phyloP scores from a whole-genome alignment of 2,113 vertebrate species.

The Capreolus pygargus region DNA sequence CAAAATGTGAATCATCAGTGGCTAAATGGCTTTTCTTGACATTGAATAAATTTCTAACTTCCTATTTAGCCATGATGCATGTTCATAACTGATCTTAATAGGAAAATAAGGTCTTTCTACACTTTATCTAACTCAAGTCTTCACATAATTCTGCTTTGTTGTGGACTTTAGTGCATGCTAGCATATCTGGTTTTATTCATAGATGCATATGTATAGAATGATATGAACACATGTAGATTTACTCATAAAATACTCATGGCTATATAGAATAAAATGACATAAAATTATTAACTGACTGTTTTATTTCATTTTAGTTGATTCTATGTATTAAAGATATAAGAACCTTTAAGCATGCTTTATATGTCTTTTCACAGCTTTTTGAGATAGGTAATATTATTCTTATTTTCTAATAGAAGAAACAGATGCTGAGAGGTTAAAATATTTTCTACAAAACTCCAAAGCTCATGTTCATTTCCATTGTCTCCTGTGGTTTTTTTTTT shows the following conservation, averaged over 20 bases:
- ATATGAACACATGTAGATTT: background rate
- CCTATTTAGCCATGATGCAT: slow-evolving; percentile 73
- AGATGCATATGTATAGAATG: background rate
- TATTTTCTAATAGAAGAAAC: background rate
- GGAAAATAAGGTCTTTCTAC: slow-evolving; percentile 69
- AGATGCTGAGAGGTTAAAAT: background rate
- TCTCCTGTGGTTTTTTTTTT: background rate
- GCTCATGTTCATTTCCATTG: background rate
- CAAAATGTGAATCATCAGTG: slow-evolving; percentile 70
- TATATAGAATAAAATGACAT: background rate
- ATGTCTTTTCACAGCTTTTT: background rate
- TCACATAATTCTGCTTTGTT: background rate
- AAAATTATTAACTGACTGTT: background rate
- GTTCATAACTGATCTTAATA: slow-evolving; percentile 65
- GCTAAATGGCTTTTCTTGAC: slow-evolving; percentile 74
- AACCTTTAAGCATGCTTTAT: background rate
- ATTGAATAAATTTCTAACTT: slow-evolving; percentile 70
- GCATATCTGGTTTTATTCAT: background rate
- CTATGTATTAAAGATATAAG: background rate
- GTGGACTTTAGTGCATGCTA: background rate
- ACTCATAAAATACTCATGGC: background rate
- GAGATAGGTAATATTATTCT: background rate
- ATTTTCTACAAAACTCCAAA: background rate
- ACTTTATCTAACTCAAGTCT: slow-evolving; percentile 53
- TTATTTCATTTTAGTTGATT: background rate